A percentile compares a stretch with the other conserved stretches of the same genome.
Conservation (phyloP, 2,888 invertebrate genomes). For the Tuberolachnus salignus region DNA sequence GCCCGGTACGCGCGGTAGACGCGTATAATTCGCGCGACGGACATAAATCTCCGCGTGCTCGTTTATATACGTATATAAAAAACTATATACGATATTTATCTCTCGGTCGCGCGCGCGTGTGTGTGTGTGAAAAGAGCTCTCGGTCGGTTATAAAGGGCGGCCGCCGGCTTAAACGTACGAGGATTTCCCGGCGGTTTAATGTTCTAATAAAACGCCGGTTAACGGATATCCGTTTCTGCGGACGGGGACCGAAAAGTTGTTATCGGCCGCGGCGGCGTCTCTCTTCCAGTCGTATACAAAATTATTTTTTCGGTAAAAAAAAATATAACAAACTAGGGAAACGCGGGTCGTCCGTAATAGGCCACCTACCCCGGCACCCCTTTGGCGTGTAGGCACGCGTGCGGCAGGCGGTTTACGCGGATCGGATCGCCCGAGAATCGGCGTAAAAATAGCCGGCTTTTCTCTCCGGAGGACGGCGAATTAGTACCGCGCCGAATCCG, state of each 20-base stretch:
- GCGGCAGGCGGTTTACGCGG: too few relatives aligned
- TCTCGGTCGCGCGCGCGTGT: conserved; percentile 10
- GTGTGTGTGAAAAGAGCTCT: conserved; percentile 5
- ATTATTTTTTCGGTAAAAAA: not conserved
- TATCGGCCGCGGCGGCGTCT: not conserved
- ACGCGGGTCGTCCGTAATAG: not conserved
- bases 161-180: conserved; percentile 22
- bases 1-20: not conserved
- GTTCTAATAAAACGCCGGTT: conserved; percentile 52
- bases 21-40: conserved; percentile 46
- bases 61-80: too few relatives aligned
- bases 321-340: not conserved
- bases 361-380: not conserved
- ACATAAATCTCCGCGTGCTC: conserved; percentile 45
- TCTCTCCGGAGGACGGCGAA: not conserved
- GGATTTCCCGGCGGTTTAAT: conserved; percentile 43
- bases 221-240: conserved; percentile 48
- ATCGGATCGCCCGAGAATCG: not conserved
- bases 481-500: not conserved
- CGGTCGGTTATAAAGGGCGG: too few relatives aligned
- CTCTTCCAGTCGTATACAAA: not conserved
- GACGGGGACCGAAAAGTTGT: not conserved
- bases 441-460: conserved; percentile 11
- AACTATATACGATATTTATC: too few relatives aligned
- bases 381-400: not conserved